phyloP scores from a whole-genome alignment of 2,113 vertebrate species.

The Notechis scutatus region DNA sequence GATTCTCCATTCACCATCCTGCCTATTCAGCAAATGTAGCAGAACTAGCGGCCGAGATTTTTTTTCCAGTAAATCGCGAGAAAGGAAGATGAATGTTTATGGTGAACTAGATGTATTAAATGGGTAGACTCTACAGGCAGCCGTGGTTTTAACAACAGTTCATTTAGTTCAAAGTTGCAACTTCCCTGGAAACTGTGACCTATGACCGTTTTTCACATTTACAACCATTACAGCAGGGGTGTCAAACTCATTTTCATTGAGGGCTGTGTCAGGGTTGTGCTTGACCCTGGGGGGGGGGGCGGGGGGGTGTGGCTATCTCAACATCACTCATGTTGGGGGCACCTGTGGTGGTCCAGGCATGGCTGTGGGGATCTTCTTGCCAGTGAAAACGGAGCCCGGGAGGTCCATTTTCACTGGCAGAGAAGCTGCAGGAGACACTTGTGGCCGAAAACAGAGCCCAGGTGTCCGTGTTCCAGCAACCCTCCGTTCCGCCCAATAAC shows the following conservation, averaged over 20 bases:
- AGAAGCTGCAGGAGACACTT: too few species aligned
- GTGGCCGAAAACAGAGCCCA: too few species aligned
- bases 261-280: too few species aligned
- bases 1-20: constrained; percentile 22
- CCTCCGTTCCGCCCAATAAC: too few species aligned
- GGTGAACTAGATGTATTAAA: background rate
- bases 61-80: background rate
- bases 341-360: too few species aligned
- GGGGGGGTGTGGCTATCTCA: too few species aligned
- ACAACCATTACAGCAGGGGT: background rate
- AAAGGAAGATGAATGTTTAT: background rate
- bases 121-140: background rate
- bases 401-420: too few species aligned
- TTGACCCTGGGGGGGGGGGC: fast-evolving
- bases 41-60: background rate
- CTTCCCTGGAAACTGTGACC: background rate
- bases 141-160: background rate
- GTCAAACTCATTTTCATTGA: too few species aligned
- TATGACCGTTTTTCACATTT: background rate
- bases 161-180: background rate
- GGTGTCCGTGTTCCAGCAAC: too few species aligned
- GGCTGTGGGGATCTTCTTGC: too few species aligned
- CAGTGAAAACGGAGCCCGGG: too few species aligned
- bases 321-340: too few species aligned
- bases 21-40: constrained; percentile 27